Base-by-base conservation (phyloP, 2,797 vertebrate genomes). In the Alosa sapidissima region DNA sequence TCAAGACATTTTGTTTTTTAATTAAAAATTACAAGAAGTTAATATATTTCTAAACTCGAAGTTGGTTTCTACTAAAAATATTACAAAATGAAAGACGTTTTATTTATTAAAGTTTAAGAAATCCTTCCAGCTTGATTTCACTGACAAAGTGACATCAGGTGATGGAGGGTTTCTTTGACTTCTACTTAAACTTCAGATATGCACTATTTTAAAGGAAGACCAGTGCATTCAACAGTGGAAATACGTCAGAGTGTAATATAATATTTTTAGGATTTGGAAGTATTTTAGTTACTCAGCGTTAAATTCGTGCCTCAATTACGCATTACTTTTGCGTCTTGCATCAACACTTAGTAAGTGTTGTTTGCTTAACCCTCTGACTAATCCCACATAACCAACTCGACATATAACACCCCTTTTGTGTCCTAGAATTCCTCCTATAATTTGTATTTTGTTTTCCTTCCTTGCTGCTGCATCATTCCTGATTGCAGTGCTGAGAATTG, bases 31-130 rank as follows among this genome's bases (percentile, higher is more conserved):
- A 78, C 93, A 90, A 94, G 94, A 95, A 94, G 92, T 95, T 96
- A 96, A 96, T 96, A 96, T 96, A 96, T 96, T 96, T 96, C 94
- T 96, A 96, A 96, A 95, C 92, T 94, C 92, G 91, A 95, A 93
- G 94, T 95, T 94, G 93, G 94, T 96, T 96, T 96, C 93, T 96
- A 96, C 94, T 94, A 94, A 95, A 92, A 91, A 91, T 90, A 91
- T 92, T 94, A 94, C 72, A 93, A 92, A 94, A 92, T 91, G 93
- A 94, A 92, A 95, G 93, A 96, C 95, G 94, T 96, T 95, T 96
- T 96, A 96, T 96, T 96, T 96, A 96, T 96, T 86, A 92, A 93
- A 91, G 93, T 91, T 94, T 88, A 91, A 93, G 91, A 86, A 82
- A 90, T 90, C 88, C 89, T 92, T 91, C 86, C 89, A 89, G 91